A percentile compares a stretch with the other conserved stretches of the same genome.
Evolutionary conservation across 2,113 vertebrate genomes (phyloP).

Genomic region (Axis porcinus): DNA sequence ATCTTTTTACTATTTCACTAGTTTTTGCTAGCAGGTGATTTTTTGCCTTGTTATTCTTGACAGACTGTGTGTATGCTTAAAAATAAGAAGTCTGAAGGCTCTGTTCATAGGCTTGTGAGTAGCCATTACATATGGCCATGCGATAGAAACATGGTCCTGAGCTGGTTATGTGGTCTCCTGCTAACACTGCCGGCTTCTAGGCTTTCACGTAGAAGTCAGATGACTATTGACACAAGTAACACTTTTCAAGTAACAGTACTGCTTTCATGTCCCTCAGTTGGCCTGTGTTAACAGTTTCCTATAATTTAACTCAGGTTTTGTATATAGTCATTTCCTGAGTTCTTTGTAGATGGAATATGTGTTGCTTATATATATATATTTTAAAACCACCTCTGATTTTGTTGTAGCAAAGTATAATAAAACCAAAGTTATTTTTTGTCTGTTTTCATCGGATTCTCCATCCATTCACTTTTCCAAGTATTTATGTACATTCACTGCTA

Average conservation of each 20-base stretch:
- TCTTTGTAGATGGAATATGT: neutral
- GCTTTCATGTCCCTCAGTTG: neutral
- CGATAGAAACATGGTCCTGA: neutral
- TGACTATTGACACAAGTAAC: neutral
- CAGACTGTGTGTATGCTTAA: neutral
- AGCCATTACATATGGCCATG: neutral
- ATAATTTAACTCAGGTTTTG: neutral
- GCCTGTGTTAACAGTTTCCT: neutral
- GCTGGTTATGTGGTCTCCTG: neutral
- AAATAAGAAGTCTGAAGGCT: neutral
- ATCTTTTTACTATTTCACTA: neutral
- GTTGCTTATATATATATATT: neutral
- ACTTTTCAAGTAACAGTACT: neutral
- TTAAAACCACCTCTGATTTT: neutral
- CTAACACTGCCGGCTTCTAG: neutral
- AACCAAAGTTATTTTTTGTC: neutral
- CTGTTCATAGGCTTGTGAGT: neutral
- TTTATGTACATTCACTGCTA: neutral
- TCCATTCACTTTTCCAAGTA: neutral
- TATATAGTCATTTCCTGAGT: neutral
- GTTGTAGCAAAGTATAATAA: neutral
- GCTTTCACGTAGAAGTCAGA: neutral
- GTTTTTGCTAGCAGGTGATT: neutral
- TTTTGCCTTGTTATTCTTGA: conserved; percentile 10
- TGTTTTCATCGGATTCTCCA: neutral